phyloP scores from a whole-genome alignment of 2,888 invertebrate genomes.

The Mongoloraphidia duomilia region DNA sequence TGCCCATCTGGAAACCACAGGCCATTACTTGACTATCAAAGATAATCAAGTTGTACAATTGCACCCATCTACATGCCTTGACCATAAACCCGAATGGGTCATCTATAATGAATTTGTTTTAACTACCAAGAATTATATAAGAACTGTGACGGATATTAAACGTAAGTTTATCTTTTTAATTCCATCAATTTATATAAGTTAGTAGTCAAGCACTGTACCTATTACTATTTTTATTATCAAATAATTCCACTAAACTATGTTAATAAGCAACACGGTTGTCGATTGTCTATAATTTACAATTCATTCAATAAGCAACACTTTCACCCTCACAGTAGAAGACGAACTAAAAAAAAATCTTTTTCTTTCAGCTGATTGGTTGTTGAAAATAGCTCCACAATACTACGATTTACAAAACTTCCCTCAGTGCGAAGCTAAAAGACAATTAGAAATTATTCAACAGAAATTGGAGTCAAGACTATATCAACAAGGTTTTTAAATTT shows the following conservation, averaged over 20 bases:
- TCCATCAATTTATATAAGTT: not conserved
- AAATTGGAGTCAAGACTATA: conserved; percentile 75
- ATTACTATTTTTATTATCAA: not conserved
- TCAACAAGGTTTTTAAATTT: conserved; percentile 71
- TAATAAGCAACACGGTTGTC: not conserved
- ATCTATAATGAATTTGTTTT: conserved; percentile 99
- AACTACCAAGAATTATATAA: conserved; percentile 98
- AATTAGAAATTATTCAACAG: conserved; percentile 75
- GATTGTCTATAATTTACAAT: conserved; percentile 7
- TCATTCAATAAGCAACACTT: not conserved
- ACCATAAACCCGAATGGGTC: conserved; percentile 99
- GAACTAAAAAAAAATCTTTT: conserved; percentile 4
- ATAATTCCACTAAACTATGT: not conserved
- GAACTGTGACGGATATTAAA: conserved; percentile 97
- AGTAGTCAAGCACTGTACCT: not conserved
- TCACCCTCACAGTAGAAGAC: not conserved
- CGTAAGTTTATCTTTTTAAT: conserved; percentile 47
- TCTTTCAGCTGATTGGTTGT: conserved; percentile 74
- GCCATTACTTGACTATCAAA: conserved; percentile 96
- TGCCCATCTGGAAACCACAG: conserved; percentile 93
- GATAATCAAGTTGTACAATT: conserved; percentile 98
- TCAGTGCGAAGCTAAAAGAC: conserved; percentile 89
- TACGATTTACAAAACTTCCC: conserved; percentile 98
- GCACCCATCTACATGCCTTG: conserved; percentile 96
- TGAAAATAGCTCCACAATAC: conserved; percentile 93